Conservation (phyloP, 2,797 vertebrate species). For the Rhinophrynus dorsalis region DNA sequence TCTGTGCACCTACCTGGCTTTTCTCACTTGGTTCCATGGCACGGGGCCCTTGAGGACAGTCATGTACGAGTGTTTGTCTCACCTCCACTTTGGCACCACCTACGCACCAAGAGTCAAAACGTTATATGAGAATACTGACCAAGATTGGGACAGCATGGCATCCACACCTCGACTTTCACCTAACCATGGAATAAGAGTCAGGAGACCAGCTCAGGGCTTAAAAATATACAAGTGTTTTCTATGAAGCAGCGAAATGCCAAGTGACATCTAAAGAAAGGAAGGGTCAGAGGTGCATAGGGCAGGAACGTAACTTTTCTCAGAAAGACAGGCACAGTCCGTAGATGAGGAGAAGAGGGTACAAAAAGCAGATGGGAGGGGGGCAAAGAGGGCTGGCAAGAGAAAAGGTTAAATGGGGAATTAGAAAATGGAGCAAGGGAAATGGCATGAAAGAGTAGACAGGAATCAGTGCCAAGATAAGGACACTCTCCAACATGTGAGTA, state of each 20-base stretch:
- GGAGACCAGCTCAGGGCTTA: background rate
- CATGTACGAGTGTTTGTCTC: slow-evolving; percentile 4
- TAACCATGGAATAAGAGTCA: background rate
- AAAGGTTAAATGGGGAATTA: too few relatives aligned
- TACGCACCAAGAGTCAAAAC: background rate
- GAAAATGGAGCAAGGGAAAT: too few relatives aligned
- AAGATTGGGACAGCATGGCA: background rate
- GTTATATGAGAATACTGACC: background rate
- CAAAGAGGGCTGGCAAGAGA: too few relatives aligned
- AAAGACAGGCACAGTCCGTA: background rate
- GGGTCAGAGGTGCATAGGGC: background rate
- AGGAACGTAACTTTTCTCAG: background rate
- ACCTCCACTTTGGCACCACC: background rate
- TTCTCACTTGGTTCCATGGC: slow-evolving; percentile 90
- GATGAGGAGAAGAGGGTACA: too few relatives aligned
- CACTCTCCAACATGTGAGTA: too few relatives aligned
- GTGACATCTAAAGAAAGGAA: background rate
- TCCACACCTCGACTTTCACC: background rate
- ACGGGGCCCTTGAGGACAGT: slow-evolving; percentile 18
- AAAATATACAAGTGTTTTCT: background rate
- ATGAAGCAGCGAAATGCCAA: background rate
- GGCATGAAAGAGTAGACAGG: too few relatives aligned
- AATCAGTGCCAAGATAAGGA: too few relatives aligned
- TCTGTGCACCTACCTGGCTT: slow-evolving; percentile 72
- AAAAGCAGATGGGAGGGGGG: too few relatives aligned